Base-by-base conservation (phyloP, 2,888 invertebrate species). In the Drosophila prolongata region DNA sequence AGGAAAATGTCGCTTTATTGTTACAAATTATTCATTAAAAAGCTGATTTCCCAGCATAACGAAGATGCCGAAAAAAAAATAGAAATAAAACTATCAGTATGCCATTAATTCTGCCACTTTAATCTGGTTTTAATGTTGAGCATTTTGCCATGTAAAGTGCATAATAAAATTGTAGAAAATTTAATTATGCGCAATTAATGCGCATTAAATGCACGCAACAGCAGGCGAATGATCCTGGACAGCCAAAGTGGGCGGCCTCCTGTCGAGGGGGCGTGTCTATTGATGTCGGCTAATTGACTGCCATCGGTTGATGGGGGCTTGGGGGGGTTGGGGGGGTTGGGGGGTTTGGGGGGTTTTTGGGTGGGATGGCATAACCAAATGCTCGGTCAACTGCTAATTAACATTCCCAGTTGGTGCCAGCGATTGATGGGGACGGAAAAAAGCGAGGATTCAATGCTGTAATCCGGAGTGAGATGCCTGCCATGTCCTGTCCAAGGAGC, bases 111-210 rank as follows among this genome's bases (percentile, higher is more conserved):
- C 35, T 34, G 53, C 35, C 40, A 19, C 43, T 75, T 76, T 83
- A 80, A 86, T 86, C 82, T 82, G 84, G 78, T 83, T 86, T 86
- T 80, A 80, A 78, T 83, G 80, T 80, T 68, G 46, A 55, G 58
- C 76, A 53, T 69, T 69, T 65, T 73, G 68, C 65, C 78, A 57
- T 80, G 80, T 79, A 83, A 83, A 86, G 84, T 86, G 82, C 81
- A 87, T 87, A 83, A 87, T 83, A 84, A 83, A 82, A 87, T 75
- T 86, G 82, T 83, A 78, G 76, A 86, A 83, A 87, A 72, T 86
- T 83, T 85, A 81, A 81, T 81, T 81, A 81, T 85, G 85, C 84
- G 82, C 80, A 86, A 84, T 81, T 83, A 83, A 83, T 83, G 78
- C 84, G 80, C 75, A 84, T 82, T 82, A 86, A 86, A 70, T 82